Conservation (phyloP, 2,113 vertebrate species). For the Corythoichthys haematopterus region DNA sequence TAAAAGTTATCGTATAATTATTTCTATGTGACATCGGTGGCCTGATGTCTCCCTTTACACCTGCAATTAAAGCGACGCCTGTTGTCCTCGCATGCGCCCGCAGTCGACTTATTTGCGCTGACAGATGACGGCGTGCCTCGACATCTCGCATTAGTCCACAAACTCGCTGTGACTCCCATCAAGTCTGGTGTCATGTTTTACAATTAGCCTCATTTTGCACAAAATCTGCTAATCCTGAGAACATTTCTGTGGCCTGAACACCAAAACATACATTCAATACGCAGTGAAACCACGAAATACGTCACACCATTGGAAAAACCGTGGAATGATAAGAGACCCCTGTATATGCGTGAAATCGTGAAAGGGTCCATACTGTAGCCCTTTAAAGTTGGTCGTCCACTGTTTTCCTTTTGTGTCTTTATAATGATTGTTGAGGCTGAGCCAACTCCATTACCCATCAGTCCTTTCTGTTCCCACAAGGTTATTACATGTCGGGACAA, state of each 20-base stretch:
- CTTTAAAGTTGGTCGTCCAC: background rate
- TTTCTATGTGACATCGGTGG: slow-evolving; percentile 37
- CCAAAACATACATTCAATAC: background rate
- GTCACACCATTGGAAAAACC: background rate
- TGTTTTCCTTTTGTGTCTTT: background rate
- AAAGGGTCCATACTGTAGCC: background rate
- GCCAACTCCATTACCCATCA: slow-evolving; percentile 4
- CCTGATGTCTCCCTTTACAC: slow-evolving; percentile 33
- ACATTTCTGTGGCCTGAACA: background rate
- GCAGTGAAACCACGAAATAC: background rate
- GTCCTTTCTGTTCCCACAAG: slow-evolving; percentile 1
- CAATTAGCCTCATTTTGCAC: slow-evolving; percentile 1
- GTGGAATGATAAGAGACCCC: background rate
- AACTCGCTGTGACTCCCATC: background rate
- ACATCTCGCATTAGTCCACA: background rate
- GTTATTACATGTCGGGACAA: slow-evolving; percentile 1
- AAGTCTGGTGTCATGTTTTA: slow-evolving; percentile 1
- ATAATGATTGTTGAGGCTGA: slow-evolving; percentile 3
- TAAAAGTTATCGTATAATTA: slow-evolving; percentile 49
- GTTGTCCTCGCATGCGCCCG: background rate
- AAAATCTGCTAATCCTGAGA: too few species aligned
- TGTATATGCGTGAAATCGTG: background rate
- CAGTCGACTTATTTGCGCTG: slow-evolving; percentile 2
- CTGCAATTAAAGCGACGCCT: slow-evolving; percentile 14
- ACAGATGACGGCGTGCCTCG: background rate